Evolutionary conservation across 1,140 invertebrate species (phyloP).

Genomic region (Odontomachus brunneus): DNA sequence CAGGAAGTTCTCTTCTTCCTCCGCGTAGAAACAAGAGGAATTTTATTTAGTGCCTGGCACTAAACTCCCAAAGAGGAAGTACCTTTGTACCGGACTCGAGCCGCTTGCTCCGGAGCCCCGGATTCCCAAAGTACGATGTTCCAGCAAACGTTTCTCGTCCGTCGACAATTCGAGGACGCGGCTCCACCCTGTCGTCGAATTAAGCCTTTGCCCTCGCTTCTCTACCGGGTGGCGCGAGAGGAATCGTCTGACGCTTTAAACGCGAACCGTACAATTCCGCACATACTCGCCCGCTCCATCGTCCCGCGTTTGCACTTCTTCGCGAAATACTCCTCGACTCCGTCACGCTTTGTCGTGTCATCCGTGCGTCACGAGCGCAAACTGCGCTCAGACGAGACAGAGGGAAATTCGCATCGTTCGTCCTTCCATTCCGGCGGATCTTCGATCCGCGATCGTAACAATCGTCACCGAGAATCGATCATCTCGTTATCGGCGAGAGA

Average conservation of each 20-base stretch:
- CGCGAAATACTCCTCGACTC: no score
- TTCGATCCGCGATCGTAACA: not conserved
- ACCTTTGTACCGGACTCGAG: constrained; percentile 50
- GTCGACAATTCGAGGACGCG: constrained; percentile 33
- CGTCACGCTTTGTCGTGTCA: no score
- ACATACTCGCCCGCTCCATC: not conserved
- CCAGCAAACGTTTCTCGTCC: constrained; percentile 42
- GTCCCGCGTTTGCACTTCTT: not conserved
- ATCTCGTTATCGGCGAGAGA: not conserved
- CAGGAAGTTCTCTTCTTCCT: not conserved
- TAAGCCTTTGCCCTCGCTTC: constrained; percentile 42
- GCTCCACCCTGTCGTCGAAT: constrained; percentile 34
- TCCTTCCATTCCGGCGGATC: no score
- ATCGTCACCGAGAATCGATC: not conserved
- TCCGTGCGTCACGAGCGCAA: no score
- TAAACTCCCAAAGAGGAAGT: constrained; percentile 51
- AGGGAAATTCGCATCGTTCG: no score
- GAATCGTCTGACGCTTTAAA: constrained; percentile 11
- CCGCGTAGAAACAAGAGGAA: constrained; percentile 44
- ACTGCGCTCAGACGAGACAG: no score
- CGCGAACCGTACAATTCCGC: constrained; percentile 10
- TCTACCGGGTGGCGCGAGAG: constrained; percentile 29
- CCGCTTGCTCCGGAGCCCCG: constrained; percentile 11
- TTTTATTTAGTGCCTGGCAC: constrained; percentile 54
- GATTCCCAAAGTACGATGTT: constrained; percentile 52